Base-by-base conservation (phyloP, 2,888 invertebrate genomes). In the Theretra japonica region DNA sequence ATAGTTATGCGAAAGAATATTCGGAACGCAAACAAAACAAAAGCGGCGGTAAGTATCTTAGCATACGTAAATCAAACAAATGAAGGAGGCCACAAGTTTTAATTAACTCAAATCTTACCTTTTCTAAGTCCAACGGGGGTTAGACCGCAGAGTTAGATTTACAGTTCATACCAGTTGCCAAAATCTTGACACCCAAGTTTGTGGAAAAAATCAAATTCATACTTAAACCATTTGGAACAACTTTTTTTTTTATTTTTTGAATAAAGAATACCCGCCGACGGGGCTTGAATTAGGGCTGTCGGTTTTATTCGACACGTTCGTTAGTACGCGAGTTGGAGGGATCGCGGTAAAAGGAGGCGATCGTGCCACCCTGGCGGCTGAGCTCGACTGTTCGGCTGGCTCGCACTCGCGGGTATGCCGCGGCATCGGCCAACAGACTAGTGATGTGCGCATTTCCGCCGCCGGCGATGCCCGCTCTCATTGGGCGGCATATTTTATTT, bases 51-150 rank as follows among this genome's bases (percentile, higher is more conserved):
- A 57, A 30, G 41, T 70, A 23, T 28, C 17, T 17, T n/a, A 59
- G 30, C 11, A 33, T 23, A 70, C 57, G 19, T 70, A 59, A 60
- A 60, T 48, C 58, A 70, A 70, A 50, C 60, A 60, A 69, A 57
- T 23, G 33, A 70, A 30, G 62, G 25, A 57, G 48, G 59, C 62
- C 57, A 17, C 28, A 53, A 79, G 73, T 79, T 80, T 79, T 84
- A 80, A 82, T 80, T 74, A 84, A 77, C 68, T 79, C 53, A 6
- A 76, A 76, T 76, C 84, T 85, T 84, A 87, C 87, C 87, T 85
- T 76, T 72, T 77, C 75, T 77, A 78, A 74, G 72, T 74, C 75
- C 73, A 78, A 73, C 75, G 75, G 76, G 75, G 77, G 73, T 72
- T 77, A 77, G 79, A 74, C 75, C 73, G 77, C 74, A 78, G 80